Percentiles rank a stretch among this genome's conserved stretches.
phyloP scores from a whole-genome alignment of 2,888 invertebrate genomes.

The Melanargia galathea region DNA sequence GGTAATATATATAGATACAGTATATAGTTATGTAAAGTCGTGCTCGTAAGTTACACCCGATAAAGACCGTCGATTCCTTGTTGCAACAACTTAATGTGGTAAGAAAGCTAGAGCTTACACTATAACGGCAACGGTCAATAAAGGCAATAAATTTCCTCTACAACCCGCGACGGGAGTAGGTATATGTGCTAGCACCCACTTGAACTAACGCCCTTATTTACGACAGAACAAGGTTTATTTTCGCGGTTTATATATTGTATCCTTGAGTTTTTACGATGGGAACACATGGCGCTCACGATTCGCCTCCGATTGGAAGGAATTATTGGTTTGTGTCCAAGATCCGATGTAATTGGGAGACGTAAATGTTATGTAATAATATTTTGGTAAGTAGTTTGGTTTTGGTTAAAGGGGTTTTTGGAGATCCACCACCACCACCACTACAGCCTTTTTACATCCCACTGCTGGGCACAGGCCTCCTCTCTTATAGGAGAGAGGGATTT shows the following conservation, averaged over 20 bases:
- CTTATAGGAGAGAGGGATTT: no score
- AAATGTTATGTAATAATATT: constrained; percentile 23
- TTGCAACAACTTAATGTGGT: constrained; percentile 49
- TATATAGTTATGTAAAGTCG: constrained; percentile 3
- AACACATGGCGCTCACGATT: constrained; percentile 45
- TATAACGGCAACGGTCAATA: constrained; percentile 55
- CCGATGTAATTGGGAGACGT: constrained; percentile 25
- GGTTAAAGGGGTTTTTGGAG: constrained; percentile 5
- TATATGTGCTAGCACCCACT: constrained; percentile 21
- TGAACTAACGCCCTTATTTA: constrained; percentile 13
- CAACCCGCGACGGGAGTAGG: constrained; percentile 26
- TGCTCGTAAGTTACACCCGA: constrained; percentile 30
- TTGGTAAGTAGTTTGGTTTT: constrained; percentile 15
- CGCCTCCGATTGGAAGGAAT: constrained; percentile 46
- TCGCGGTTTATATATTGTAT: constrained; percentile 13
- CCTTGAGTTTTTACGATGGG: constrained; percentile 43
- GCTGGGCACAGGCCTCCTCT: no score
- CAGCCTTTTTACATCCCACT: no score
- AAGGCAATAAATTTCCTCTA: constrained; percentile 49
- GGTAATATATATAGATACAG: no score
- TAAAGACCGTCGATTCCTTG: constrained; percentile 47
- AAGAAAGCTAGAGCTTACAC: constrained; percentile 47
- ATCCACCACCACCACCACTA: no score
- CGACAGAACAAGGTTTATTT: constrained; percentile 24
- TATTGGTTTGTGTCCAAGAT: constrained; percentile 40